Percentiles rank a stretch among this genome's conserved stretches.
Evolutionary conservation across 2,888 invertebrate species (phyloP).

Genomic region (Trissolcus japonicus): DNA sequence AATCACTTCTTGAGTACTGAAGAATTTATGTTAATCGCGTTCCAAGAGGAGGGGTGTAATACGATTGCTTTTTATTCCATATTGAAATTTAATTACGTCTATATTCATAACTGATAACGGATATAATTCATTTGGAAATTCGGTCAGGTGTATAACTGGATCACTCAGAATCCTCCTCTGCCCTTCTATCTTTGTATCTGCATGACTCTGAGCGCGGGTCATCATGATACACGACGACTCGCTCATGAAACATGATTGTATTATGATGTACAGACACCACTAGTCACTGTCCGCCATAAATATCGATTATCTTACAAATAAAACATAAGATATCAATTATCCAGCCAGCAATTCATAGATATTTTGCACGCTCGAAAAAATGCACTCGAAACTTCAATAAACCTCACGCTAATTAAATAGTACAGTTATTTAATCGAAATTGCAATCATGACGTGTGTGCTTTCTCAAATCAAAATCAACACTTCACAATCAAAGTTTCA

Average conservation of each 20-base stretch:
- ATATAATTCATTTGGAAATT: conserved; percentile 68
- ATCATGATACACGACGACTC: conserved; percentile 59
- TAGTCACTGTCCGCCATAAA: conserved; percentile 48
- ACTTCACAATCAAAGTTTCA: conserved; percentile 14
- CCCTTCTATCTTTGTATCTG: conserved; percentile 58
- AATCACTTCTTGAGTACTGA: too few relatives aligned
- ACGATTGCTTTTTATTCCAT: too few relatives aligned
- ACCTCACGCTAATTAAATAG: conserved; percentile 49
- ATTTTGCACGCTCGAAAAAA: conserved; percentile 15
- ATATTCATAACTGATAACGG: conserved; percentile 16
- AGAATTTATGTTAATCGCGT: conserved; percentile 1
- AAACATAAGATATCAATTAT: conserved; percentile 57
- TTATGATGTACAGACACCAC: conserved; percentile 47
- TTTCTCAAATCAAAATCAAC: conserved; percentile 15
- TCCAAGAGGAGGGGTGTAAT: not conserved
- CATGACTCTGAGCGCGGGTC: conserved; percentile 57
- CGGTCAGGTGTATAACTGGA: conserved; percentile 73
- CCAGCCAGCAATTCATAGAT: conserved; percentile 39
- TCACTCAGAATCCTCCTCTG: conserved; percentile 60
- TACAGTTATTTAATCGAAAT: conserved; percentile 51
- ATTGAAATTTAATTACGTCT: too few relatives aligned
- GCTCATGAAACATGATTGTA: conserved; percentile 55
- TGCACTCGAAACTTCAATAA: conserved; percentile 23
- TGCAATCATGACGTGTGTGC: conserved; percentile 30
- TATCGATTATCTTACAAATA: conserved; percentile 55